Base-by-base conservation (phyloP, 92 coral and sea anemone genomes). In the Metridium senile region DNA sequence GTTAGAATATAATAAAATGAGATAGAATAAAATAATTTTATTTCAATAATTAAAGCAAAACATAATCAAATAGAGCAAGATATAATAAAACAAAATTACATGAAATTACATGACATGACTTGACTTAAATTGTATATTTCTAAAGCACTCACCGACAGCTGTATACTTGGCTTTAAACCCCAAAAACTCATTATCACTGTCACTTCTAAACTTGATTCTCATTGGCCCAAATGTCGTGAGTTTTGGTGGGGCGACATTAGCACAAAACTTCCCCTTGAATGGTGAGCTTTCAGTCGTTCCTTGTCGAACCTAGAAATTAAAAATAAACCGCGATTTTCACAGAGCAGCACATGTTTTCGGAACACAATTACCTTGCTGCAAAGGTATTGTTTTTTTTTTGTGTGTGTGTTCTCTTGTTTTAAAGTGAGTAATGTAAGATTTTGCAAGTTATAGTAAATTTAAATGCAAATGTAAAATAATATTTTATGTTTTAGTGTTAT, bases 111-210 rank as follows among this genome's bases (percentile, higher is more conserved):
- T 45, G 51, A 45, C 7, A 45, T 45, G 16, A 45, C 7, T 45
- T 7, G 20, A 54, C 61, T 54, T 54, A 21, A 54, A 54, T 39
- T 4, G 49, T 4, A 39, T 4, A 39, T 6, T 13, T 39, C 49
- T 39, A 39, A 39, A 13, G 49, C 6, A 57, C 78, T 32, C 64
- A 91, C 97, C 97, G 45, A 70, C 78, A 29, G 89, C 90, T 19
- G 75, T 21, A 33, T 86, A 91, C 4, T 84, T 49, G 25, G 87
- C 77, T 25, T 86, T 75, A 56, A 91, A 91, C 0, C 97, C 97
- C 39, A 71, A 47, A 68, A 85, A 86, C 86, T 91, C 93, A 16
- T 86, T 89, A 63, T 89, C 91, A 0, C 28, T 1, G 43, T 91
- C 97, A 16, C 86, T 85, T 19, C 46, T 16, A 25, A 91, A 91